Conservation (phyloP, 2,888 invertebrate genomes). For the Bhutanitis thaidina region DNA sequence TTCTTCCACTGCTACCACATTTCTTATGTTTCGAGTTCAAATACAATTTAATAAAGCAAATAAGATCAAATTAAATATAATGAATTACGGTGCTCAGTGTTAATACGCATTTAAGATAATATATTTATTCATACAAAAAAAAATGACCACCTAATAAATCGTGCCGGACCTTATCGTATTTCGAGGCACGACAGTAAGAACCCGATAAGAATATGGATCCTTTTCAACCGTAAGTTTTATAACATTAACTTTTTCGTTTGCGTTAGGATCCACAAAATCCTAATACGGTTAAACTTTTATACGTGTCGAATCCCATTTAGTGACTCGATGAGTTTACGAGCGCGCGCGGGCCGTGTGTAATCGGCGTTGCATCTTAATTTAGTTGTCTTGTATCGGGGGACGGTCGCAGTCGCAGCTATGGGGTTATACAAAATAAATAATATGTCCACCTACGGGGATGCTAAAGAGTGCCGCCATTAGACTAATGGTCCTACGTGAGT, state of each 20-base stretch:
- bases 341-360: slow-evolving; percentile 55
- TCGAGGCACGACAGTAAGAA: slow-evolving; percentile 66
- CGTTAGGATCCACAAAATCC: slow-evolving; percentile 37
- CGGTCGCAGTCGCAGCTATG: slow-evolving; percentile 46
- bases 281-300: slow-evolving; percentile 26
- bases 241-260: slow-evolving; percentile 43
- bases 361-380: slow-evolving; percentile 78
- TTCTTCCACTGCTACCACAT: too few relatives aligned
- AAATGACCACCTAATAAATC: slow-evolving; percentile 77
- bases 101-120: slow-evolving; percentile 79
- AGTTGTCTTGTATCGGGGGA: slow-evolving; percentile 74
- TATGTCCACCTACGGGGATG: slow-evolving; percentile 48
- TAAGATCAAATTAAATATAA: slow-evolving; percentile 50
- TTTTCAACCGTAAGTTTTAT: slow-evolving; percentile 40
- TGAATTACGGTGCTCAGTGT: slow-evolving; percentile 68
- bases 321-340: slow-evolving; percentile 40
- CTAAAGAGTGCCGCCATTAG: slow-evolving; percentile 40
- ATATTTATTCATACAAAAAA: slow-evolving; percentile 72
- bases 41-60: not conserved
- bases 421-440: slow-evolving; percentile 31
- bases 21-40: too few relatives aligned
- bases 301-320: slow-evolving; percentile 28
- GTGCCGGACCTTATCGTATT: slow-evolving; percentile 66
- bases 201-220: slow-evolving; percentile 62
- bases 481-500: slow-evolving; percentile 12